These are phyloP conservation scores for Hypotaenidia okinawae DNA, from an alignment of 2,797 vertebrate species.

Conservation along the genomic window DNA sequence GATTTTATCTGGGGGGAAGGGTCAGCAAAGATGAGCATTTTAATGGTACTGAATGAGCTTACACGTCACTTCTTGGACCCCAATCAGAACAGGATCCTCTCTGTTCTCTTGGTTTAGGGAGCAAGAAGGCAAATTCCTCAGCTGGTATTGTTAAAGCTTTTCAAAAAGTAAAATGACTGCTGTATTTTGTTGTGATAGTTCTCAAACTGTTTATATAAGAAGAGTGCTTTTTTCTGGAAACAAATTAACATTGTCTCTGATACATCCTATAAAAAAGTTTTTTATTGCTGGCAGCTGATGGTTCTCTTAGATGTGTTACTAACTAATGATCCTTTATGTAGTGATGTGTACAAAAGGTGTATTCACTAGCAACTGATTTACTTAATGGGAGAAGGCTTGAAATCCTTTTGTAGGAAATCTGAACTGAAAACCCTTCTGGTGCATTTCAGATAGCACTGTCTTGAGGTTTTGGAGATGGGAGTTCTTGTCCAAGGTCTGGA, in stretches of 20 bases:
- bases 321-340: not conserved
- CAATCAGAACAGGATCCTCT: rapidly evolving
- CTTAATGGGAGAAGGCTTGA: not conserved
- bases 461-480: not conserved
- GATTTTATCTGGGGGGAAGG: not conserved
- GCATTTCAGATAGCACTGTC: not conserved
- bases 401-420: not conserved
- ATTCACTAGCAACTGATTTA: not conserved
- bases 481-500: not conserved
- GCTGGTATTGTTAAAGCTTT: not conserved
- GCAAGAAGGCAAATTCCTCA: not conserved
- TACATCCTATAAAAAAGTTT: not conserved
- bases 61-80: not conserved
- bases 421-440: not conserved
- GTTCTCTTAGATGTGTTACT: not conserved
- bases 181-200: not conserved
- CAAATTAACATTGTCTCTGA: not conserved
- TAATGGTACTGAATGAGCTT: not conserved
- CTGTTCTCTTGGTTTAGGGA: not conserved
- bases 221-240: not conserved
- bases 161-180: not conserved
- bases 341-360: not conserved
- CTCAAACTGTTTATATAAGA: not conserved
- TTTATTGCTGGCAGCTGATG: not conserved
- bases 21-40: not conserved